These are phyloP conservation scores for Poeciliopsis turneri DNA, from an alignment of 2,797 vertebrate species.

Conservation along the genomic window DNA sequence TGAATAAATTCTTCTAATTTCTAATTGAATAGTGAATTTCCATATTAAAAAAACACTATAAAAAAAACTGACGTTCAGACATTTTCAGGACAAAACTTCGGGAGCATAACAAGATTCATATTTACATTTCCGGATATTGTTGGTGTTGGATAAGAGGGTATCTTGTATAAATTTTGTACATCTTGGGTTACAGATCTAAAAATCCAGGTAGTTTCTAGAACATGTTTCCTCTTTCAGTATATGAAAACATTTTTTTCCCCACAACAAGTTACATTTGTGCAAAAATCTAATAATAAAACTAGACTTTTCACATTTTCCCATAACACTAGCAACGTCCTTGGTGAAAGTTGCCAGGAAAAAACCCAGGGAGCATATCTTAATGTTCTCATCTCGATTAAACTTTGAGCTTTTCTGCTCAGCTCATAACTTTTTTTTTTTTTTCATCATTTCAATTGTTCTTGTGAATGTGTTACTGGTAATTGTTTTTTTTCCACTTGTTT, in stretches of 20 bases:
- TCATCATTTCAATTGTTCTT: background rate
- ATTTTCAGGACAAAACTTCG: too few species aligned
- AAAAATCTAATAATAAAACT: background rate
- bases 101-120: too few species aligned
- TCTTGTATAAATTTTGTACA: background rate
- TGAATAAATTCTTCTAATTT: too few species aligned
- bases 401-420: background rate
- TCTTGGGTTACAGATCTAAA: background rate
- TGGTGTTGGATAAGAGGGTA: too few species aligned
- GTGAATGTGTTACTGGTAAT: background rate
- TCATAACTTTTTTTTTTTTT: background rate
- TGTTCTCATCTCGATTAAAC: background rate
- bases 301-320: background rate
- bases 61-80: too few species aligned
- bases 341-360: background rate
- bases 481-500: slow-evolving; percentile 1
- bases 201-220: background rate
- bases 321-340: background rate
- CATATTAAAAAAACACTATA: too few species aligned
- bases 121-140: too few species aligned
- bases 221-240: background rate
- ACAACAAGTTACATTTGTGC: background rate
- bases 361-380: too few species aligned
- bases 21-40: too few species aligned
- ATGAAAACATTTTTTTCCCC: background rate